Base-by-base conservation (phyloP, 2,797 vertebrate species). In the Takifugu rubripes region DNA sequence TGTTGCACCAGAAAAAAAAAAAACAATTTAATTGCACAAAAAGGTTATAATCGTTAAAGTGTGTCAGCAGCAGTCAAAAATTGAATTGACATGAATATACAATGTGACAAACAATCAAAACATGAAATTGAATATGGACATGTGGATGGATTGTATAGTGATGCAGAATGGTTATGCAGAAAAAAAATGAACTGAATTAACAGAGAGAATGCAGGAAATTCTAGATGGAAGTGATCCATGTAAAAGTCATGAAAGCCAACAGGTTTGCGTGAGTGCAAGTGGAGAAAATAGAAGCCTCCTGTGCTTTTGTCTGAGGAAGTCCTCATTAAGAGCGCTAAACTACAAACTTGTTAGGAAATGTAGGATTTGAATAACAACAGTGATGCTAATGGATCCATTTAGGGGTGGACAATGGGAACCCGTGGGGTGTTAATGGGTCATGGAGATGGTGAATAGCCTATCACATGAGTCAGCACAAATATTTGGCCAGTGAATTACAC, bases 381-480 rank as follows among this genome's bases (percentile, higher is more conserved):
- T 77, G 76, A 89, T 90, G 87, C 84, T 90, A 92, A 90, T 90
- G 64, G 67, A 47, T 77, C 82, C 72, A 83, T 73, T 74, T 75
- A 86, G 68, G 62, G 44, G 24, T 24, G 69, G 66, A 93, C 87
- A 93, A 95, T 87, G 73, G 54, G 71, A 78, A 85, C 80, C 80
- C 54, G 81, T 72, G 75, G 84, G 84, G 84, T 87, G 88, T 86
- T 88, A 91, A 91, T 90, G 86, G 88, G 80, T 89, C 87, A 72
- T 78, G 89, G 88, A 84, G 84, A 84, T 82, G 86, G 81, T 92
- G 86, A 92, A 92, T 90, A 75, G 86, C 76, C 70, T 68, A 78
- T 90, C 87, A 82, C 91, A 90, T 90, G 87, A 86, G 84, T 75
- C 72, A 89, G 81, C 73, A 85, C 90, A 93, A 95, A 94, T 90